phyloP scores from a whole-genome alignment of 2,888 invertebrate genomes.

The Mythimna pallens region DNA sequence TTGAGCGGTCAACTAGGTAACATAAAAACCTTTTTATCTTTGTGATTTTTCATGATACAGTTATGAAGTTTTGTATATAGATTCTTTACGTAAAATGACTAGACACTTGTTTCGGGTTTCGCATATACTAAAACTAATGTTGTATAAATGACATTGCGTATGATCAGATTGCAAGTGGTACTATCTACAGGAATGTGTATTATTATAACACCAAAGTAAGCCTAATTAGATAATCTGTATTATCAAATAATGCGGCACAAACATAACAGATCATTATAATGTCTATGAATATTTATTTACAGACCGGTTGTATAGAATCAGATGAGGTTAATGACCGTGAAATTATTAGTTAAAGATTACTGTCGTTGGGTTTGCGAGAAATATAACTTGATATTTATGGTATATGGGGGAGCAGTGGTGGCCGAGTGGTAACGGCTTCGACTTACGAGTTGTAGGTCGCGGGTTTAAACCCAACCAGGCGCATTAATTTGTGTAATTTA shows the following conservation, averaged over 20 bases:
- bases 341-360: slow-evolving; percentile 15
- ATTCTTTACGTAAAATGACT: too few relatives aligned
- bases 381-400: slow-evolving; percentile 5
- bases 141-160: neutral
- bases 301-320: slow-evolving; percentile 24
- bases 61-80: too few relatives aligned
- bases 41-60: too few relatives aligned
- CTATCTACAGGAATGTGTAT: too few relatives aligned
- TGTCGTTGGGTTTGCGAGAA: slow-evolving; percentile 19
- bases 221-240: slow-evolving; percentile 30
- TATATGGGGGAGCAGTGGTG: neutral
- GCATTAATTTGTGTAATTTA: too few relatives aligned
- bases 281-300: slow-evolving; percentile 38
- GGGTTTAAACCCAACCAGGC: too few relatives aligned
- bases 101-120: too few relatives aligned
- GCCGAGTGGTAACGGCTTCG: too few relatives aligned
- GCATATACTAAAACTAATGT: too few relatives aligned
- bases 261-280: slow-evolving; percentile 22
- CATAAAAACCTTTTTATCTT: too few relatives aligned
- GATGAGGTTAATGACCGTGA: slow-evolving; percentile 33
- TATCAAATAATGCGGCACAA: slow-evolving; percentile 11
- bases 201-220: neutral
- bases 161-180: neutral
- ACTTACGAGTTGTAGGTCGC: too few relatives aligned
- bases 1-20: too few relatives aligned